Percentiles rank a stretch among this genome's conserved stretches.
Conservation (phyloP, 2,888 invertebrate genomes). For the Nebria brevicollis region DNA sequence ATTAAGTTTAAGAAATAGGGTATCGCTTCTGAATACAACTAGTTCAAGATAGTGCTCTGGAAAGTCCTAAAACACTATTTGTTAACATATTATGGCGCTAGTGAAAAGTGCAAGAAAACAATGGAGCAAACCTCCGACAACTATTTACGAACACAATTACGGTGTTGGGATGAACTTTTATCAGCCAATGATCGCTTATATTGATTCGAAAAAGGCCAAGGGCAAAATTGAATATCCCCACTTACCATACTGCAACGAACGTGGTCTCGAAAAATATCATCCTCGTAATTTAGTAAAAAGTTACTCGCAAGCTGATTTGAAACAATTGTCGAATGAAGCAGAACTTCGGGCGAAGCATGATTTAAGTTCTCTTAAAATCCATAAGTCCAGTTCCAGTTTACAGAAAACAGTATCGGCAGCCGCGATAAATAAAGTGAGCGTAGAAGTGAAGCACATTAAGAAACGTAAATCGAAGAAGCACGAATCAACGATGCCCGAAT, state of each 20-base stretch:
- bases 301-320: conserved; percentile 75
- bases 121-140: conserved; percentile 65
- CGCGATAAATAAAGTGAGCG: conserved; percentile 72
- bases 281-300: conserved; percentile 71
- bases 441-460: conserved; percentile 65
- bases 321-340: conserved; percentile 73
- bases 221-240: conserved; percentile 67
- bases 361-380: conserved; percentile 69
- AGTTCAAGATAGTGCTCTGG: too few species aligned
- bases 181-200: conserved; percentile 88
- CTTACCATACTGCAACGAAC: conserved; percentile 78
- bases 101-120: conserved; percentile 16
- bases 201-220: conserved; percentile 73
- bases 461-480: conserved; percentile 62
- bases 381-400: conserved; percentile 71
- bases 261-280: conserved; percentile 74
- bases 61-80: too few species aligned
- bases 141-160: conserved; percentile 84
- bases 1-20: background rate
- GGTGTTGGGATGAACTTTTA: conserved; percentile 86
- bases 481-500: conserved; percentile 67
- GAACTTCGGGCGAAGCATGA: conserved; percentile 76
- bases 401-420: conserved; percentile 72
- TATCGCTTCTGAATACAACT: background rate
- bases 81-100: conserved; percentile 49